Percentiles rank a stretch among this genome's conserved stretches.
Conservation (phyloP, 92 coral and sea anemone genomes). For the Pocillopora grandis region DNA sequence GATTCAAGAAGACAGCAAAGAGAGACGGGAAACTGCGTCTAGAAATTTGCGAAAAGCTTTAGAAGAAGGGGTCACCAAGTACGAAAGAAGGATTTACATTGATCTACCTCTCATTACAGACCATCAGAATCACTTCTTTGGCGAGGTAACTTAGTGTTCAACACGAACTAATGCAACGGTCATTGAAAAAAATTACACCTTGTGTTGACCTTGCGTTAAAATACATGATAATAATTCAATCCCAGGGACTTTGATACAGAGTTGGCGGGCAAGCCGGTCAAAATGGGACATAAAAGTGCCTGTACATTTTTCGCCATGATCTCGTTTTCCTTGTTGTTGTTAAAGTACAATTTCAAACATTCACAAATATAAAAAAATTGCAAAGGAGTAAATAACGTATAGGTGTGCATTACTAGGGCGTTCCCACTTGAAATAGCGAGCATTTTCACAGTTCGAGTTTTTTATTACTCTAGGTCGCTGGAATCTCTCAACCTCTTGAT, state of each 20-base stretch:
- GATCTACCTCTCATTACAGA: conserved; percentile 14
- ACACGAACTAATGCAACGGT: background rate
- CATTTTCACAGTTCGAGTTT: no score
- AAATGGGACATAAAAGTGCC: no score
- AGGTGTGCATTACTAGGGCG: background rate
- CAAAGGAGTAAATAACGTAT: conserved; percentile 1
- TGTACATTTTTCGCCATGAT: no score
- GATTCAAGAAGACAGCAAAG: conserved; percentile 36
- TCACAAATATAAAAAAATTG: no score
- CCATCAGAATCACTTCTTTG: conserved; percentile 11
- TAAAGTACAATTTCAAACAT: no score
- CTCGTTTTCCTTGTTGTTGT: no score
- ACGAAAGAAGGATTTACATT: conserved; percentile 8
- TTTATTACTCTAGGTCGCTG: conserved; percentile 29
- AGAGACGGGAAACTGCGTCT: conserved; percentile 28
- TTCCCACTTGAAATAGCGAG: background rate
- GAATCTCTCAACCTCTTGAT: conserved; percentile 37
- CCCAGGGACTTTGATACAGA: no score
- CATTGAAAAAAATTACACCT: background rate
- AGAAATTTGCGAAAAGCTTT: conserved; percentile 31
- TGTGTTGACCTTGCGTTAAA: background rate
- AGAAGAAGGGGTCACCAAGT: conserved; percentile 2
- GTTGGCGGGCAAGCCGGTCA: no score
- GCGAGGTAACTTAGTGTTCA: background rate
- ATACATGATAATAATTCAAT: background rate